Evolutionary conservation across 2,888 invertebrate species (phyloP), one percentile per base, ranked within the genome.

Genomic region (Colletes collaris): DNA sequence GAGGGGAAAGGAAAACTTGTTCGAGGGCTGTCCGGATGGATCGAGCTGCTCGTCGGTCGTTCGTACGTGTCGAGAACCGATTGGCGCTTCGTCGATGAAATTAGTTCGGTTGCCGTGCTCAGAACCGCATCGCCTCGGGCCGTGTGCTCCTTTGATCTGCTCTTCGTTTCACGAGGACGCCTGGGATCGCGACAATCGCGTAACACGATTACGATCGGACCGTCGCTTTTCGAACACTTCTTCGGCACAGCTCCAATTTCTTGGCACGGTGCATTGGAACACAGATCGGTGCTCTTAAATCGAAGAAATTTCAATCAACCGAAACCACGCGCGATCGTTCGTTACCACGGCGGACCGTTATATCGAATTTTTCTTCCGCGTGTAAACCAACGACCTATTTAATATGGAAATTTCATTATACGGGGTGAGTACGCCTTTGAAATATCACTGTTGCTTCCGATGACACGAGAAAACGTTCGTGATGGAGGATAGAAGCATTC

Each of bases 131-230:
- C 71, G 83, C 86, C 75, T 55, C 64, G 59, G 40, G 79, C 76
- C 58, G 73, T 83, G 69, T 67, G 79, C 76, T 75, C 77, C 86
- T 86, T 86, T 87, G 85, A 85, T 79, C 79, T 73, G 73, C 81
- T 72, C 76, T 73, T 81, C 66, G 73, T 83, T 85, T 79, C 84
- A 73, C 56, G 63, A 84, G 69, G 78, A 80, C 77, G 78, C 76
- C 76, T 60, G 75, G 73, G 66, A 86, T 70, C 76, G 77, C 79
- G 87, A 81, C 83, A 85, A 85, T 80, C 83, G 83, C 40, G 63
- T 86, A 86, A 86, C 73, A 66, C 75, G 86, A 86, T 86, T 85
- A 86, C 83, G 69, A 74, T 73, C 78, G 52, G 62, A 60, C 70
- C 62, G 55, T n/a, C 58, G 58, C 44, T 60, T 37, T 72, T 66